Evolutionary conservation across 2,797 vertebrate genomes (phyloP), one percentile per base, ranked within the genome.

Genomic region (Australoheros facetus): DNA sequence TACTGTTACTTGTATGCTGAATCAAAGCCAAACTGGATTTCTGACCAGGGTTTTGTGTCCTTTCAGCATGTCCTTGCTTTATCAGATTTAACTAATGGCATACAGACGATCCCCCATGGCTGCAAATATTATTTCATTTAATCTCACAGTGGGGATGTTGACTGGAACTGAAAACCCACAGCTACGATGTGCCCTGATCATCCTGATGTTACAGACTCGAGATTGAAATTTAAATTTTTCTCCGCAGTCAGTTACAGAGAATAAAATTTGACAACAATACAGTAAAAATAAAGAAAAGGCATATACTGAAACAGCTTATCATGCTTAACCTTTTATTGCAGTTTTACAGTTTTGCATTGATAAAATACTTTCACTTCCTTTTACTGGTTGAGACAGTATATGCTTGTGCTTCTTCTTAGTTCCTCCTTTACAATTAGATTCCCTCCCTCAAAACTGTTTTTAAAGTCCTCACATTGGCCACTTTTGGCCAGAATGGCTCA

Each of bases 351-450:
- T 34, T 73, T 37, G n/a, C 16, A 30, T 9, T 72, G 23, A 54
- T 57, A 28, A 62, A 8, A 30, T 9, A 11, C 4, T 78, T 57
- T 71, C 23, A 78, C 77, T 90, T 89, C 59, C 81, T 71, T 72
- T 85, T 86, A 26, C 71, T 59, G 56, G 21, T 21, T 11, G 48
- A 56, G 53, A 13, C 2, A 55, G 16, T 26, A 2, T 39, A 32
- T 7, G n/a, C 10, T 23, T 26, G 19, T 21, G 7, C 71, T 3
- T 69, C n/a, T n/a, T 48, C 37, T 56, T 28, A 69, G 9, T 79
- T 85, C 60, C 54, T 26, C 5, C 8, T 56, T 58, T 48, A 42
- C 55, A 0, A 30, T 11, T 2, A 56, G 16, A 77, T 70, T 81
- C 21, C 57, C 23, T 48, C 16, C 69, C 10, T 37, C 10, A 11